phyloP scores from a whole-genome alignment of 2,113 vertebrate species.

The Steatornis caripensis region DNA sequence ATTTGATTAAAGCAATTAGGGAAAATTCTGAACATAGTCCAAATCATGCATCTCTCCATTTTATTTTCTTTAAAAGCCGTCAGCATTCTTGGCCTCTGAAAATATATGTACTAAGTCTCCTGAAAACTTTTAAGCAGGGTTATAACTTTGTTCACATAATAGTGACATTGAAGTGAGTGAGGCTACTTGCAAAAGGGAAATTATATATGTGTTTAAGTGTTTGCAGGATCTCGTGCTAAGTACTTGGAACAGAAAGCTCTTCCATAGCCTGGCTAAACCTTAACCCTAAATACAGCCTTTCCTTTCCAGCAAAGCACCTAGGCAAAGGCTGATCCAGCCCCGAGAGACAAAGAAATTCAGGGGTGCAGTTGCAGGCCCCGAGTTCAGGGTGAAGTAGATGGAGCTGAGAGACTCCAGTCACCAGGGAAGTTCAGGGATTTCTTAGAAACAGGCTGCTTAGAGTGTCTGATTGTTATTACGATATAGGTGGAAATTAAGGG shows the following conservation, averaged over 20 bases:
- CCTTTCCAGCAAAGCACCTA: neutral
- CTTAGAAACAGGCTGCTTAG: neutral
- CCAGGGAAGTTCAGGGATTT: neutral
- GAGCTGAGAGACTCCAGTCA: neutral
- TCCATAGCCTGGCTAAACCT: neutral
- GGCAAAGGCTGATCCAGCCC: neutral
- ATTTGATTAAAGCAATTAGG: slow-evolving; percentile 65
- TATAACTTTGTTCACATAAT: slow-evolving; percentile 5
- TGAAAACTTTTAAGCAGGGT: neutral
- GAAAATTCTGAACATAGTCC: slow-evolving; percentile 27
- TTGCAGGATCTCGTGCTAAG: neutral
- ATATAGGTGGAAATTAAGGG: slow-evolving; percentile 18
- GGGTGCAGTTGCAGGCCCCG: neutral
- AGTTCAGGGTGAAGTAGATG: neutral
- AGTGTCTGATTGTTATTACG: neutral
- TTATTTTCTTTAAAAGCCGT: slow-evolving; percentile 7
- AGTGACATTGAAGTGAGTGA: slow-evolving; percentile 4
- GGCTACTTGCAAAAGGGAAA: slow-evolving; percentile 30
- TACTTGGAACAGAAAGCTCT: neutral
- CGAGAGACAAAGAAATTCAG: neutral
- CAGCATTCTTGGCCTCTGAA: slow-evolving; percentile 45
- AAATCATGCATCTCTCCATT: slow-evolving; percentile 28
- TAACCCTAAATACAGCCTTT: neutral
- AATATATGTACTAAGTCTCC: neutral
- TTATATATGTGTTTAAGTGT: neutral